These are phyloP conservation scores for Microcebus murinus DNA, from an alignment of 2,113 vertebrate genomes.

Conservation along the genomic window DNA sequence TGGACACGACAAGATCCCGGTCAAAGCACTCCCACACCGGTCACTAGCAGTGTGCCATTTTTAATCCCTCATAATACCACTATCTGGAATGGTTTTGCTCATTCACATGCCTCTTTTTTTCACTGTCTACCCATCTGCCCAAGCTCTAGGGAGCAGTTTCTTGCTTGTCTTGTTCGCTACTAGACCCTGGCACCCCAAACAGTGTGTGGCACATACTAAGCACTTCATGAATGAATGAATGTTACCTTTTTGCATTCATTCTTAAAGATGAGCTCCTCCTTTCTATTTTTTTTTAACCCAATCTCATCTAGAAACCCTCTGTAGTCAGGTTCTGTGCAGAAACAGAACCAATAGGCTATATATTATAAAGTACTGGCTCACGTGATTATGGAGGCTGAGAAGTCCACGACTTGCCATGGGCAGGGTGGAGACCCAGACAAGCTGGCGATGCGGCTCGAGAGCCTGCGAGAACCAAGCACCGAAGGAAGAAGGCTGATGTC, in stretches of 20 bases:
- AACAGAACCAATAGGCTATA: neutral
- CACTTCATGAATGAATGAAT: neutral
- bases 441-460: no score
- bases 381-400: neutral
- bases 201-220: neutral
- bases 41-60: neutral
- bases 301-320: neutral
- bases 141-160: neutral
- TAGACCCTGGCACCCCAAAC: neutral
- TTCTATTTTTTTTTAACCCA: neutral
- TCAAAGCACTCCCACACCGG: neutral
- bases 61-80: neutral
- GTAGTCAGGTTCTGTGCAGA: neutral
- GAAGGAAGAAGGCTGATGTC: neutral
- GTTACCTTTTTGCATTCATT: neutral
- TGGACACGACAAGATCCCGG: neutral
- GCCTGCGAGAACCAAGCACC: neutral
- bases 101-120: neutral
- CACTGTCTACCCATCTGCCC: neutral
- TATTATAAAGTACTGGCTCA: neutral
- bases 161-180: neutral
- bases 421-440: neutral
- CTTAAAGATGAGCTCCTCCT: neutral
- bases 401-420: neutral
- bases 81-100: neutral